A percentile compares a stretch with the other conserved stretches of the same genome.
These are phyloP conservation scores for Coranthus polyacanthus DNA, from an alignment of 2,797 vertebrate species.

Conservation along the genomic window DNA sequence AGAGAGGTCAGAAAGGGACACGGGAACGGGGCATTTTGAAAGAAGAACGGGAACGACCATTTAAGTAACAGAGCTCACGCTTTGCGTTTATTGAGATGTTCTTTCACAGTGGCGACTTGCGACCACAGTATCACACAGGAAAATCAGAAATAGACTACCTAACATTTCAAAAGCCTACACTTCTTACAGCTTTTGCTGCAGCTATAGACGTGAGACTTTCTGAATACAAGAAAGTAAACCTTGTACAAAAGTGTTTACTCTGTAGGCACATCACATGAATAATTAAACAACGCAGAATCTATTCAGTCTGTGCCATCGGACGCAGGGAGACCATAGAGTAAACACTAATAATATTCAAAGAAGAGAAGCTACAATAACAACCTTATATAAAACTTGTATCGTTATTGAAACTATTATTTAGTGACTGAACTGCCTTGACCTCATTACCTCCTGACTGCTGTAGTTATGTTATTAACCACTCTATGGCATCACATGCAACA, in stretches of 20 bases:
- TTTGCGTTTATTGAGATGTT: background rate
- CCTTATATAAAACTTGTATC: too few species aligned
- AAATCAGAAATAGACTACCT: slow-evolving; percentile 12
- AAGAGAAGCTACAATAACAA: too few species aligned
- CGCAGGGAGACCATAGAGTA: background rate
- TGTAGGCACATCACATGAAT: background rate
- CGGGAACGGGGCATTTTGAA: background rate
- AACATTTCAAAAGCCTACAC: background rate
- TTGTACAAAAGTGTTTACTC: background rate
- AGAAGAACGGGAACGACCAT: background rate
- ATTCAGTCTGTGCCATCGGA: background rate
- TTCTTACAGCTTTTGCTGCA: background rate
- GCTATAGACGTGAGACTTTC: background rate
- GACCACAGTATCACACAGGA: slow-evolving; percentile 44
- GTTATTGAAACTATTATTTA: background rate
- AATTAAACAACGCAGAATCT: background rate
- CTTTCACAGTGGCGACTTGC: background rate
- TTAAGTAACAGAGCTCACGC: background rate
- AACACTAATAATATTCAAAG: background rate
- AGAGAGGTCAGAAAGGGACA: background rate
- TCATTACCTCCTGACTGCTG: background rate
- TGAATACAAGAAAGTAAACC: background rate
- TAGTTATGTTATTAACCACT: background rate
- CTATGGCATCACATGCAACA: too few species aligned
- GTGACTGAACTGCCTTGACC: background rate